Evolutionary conservation across 2,888 invertebrate species (phyloP), one percentile per base, ranked within the genome.

Genomic region (Scrobipalpa atriplicella): DNA sequence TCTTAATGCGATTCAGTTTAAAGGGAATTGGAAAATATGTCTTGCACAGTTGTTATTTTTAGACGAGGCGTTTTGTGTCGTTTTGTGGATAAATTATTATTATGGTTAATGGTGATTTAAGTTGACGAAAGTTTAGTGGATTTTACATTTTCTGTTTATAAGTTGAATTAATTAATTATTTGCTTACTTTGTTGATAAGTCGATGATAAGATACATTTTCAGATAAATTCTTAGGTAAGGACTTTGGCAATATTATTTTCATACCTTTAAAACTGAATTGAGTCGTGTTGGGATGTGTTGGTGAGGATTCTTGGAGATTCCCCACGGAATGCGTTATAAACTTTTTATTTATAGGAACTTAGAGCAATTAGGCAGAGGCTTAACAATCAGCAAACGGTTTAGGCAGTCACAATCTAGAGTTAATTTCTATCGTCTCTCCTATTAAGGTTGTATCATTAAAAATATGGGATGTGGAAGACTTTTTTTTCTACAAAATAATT

Each of bases 331-430:
- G 21, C 54, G 29, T 13, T 3, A 21, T 6, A 47, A 1, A 1
- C n/a, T n/a, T n/a, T n/a, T n/a, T n/a, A 47, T 13, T 13, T 47
- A 47, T 19, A 11, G 21, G 9, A 54, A 13, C 21, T 13, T 56
- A 13, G 10, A 56, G 62, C 41, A 39, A 19, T 19, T 19, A 43
- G 62, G 16, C 58, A 58, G 38, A 38, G 38, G 36, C 36, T 58
- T 38, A 58, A 38, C 38, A 38, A 16, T 16, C 58, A 58, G 47
- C 47, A 47, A 16, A 54, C 54, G 19, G 61, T 61, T 41, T 61
- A 41, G 61, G 61, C 61, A 61, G 61, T 41, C 61, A 61, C 61
- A 11, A 61, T 13, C 9, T 61, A 61, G 61, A 38, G 7, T 19
- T 56, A 56, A 36, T n/a, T 36, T 2, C 19, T 56, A 36, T 56